Conservation (phyloP, 2,113 vertebrate species). For the Microtus pennsylvanicus region DNA sequence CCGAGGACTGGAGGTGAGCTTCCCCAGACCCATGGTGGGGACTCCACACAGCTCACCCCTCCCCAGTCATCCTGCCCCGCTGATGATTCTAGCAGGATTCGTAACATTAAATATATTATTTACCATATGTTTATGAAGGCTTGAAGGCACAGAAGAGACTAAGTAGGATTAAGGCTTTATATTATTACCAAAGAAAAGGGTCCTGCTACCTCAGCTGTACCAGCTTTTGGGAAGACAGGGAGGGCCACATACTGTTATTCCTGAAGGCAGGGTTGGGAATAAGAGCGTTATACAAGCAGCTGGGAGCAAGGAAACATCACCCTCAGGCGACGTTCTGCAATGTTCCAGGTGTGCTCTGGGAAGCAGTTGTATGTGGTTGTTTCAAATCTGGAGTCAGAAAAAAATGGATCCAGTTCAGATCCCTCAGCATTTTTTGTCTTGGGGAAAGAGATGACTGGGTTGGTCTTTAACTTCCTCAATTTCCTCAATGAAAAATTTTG, state of each 20-base stretch:
- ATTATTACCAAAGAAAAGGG: not conserved
- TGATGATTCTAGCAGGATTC: not conserved
- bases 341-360: not conserved
- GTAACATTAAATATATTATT: not conserved
- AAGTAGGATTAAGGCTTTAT: not conserved
- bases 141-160: not conserved
- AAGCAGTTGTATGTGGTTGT: not conserved
- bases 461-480: not conserved
- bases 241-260: too few species aligned
- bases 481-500: not conserved
- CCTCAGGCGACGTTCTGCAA: rapidly evolving
- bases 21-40: not conserved
- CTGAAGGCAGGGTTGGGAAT: not conserved
- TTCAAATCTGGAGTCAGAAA: not conserved
- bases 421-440: not conserved
- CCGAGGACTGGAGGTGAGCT: not conserved
- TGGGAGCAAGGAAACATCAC: rapidly evolving
- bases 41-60: rapidly evolving
- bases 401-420: not conserved
- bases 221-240: not conserved
- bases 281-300: not conserved
- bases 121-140: not conserved
- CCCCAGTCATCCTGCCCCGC: rapidly evolving
- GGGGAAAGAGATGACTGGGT: not conserved
- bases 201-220: not conserved